Evolutionary conservation across 1,140 invertebrate species (phyloP).

Genomic region (Plodia interpunctella): DNA sequence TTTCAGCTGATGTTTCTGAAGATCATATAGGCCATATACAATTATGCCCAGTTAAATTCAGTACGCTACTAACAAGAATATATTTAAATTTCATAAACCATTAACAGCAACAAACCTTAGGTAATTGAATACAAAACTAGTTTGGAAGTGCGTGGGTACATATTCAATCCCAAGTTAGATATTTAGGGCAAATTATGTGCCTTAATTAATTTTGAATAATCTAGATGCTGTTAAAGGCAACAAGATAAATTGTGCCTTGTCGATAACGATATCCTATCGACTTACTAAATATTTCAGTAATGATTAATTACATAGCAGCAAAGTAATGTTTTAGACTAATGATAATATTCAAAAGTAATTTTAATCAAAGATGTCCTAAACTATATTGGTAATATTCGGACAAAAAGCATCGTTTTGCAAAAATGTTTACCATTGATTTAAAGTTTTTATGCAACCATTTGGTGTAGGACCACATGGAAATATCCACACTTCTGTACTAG

Average conservation of each 20-base stretch:
- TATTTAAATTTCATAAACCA: not conserved
- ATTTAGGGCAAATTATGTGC: not conserved
- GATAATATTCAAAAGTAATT: not conserved
- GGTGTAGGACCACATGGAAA: no score
- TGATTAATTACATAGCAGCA: not conserved
- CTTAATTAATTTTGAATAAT: conserved; percentile 1
- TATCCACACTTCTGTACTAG: no score
- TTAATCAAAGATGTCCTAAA: no score
- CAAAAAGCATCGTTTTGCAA: no score
- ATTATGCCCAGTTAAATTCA: no score
- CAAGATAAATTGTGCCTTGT: not conserved
- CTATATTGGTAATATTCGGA: no score
- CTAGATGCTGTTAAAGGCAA: not conserved
- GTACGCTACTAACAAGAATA: not conserved
- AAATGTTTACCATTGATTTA: no score
- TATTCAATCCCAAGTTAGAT: not conserved
- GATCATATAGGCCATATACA: no score
- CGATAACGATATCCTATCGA: not conserved
- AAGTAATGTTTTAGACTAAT: not conserved
- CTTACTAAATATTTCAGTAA: not conserved
- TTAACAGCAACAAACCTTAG: not conserved
- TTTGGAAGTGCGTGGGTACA: not conserved
- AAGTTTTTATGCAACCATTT: no score
- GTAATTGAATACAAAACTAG: not conserved
- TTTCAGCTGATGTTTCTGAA: no score